Evolutionary conservation across 2,888 invertebrate genomes (phyloP), one percentile per base, ranked within the genome.

Genomic region (Rhorus exstirpatorius): DNA sequence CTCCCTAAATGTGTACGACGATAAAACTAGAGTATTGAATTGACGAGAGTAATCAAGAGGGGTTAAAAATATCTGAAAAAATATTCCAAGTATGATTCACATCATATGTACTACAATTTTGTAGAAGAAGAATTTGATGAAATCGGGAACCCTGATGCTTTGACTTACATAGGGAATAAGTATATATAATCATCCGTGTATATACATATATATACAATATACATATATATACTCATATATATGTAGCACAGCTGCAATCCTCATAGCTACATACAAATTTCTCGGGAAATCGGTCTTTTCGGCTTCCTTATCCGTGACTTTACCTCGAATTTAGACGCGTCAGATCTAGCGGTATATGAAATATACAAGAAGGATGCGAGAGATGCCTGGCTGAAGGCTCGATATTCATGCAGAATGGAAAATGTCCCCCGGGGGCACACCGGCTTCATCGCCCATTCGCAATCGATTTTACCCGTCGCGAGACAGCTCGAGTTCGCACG

Each of bases 351-450:
- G n/a, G 46, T 71, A 21, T 71, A 60, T 17, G n/a, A 41, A 14
- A 26, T 21, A 55, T 24, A 14, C 17, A 17, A n/a, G 19, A 19
- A 60, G 38, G 19, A 21, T 41, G 14, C 41, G 3, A 67, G 8
- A 46, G 60, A 61, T 51, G 55, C 67, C n/a, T 46, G 38, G 55
- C 49, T 74, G 55, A 79, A 46, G 60, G 38, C 70, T 78, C 67
- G 75, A 83, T 81, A 75, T 83, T 80, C 83, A 81, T 79, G 83
- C 35, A 83, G 77, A 84, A 82, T 68, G 83, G 60, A 77, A 80
- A 72, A 67, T n/a, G 35, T 72, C 68, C 71, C 71, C 26, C 67
- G 67, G 70, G 79, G 67, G 61, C 53, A 71, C 14, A n/a, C n/a
- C 70, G 49, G 71, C 24, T 70, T 72, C 78, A 81, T 68, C 81